Evolutionary conservation across 1,140 invertebrate genomes (phyloP).

Genomic region (Caerostris extrusa): DNA sequence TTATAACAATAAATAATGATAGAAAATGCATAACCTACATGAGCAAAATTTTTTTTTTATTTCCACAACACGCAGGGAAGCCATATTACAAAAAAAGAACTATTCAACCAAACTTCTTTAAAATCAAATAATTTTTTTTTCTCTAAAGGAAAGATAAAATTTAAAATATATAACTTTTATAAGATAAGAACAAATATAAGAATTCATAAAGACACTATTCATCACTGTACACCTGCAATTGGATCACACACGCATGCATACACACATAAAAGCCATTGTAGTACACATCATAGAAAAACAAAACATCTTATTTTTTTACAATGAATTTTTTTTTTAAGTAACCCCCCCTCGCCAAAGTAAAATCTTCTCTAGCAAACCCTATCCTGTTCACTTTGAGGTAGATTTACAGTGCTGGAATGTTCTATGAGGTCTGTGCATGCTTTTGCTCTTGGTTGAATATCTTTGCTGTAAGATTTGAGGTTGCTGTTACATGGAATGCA

Average conservation of each 20-base stretch:
- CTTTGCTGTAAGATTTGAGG: conserved; percentile 43
- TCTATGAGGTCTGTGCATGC: conserved; percentile 49
- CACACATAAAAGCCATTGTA: conserved; percentile 48
- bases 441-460: conserved; percentile 24
- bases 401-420: conserved; percentile 67
- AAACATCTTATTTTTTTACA: conserved; percentile 32
- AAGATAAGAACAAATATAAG: conserved; percentile 19
- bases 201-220: conserved; percentile 33
- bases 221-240: conserved; percentile 39
- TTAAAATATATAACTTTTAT: conserved; percentile 20
- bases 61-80: conserved; percentile 19
- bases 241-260: conserved; percentile 50
- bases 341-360: not conserved
- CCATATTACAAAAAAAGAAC: not conserved
- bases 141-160: not conserved
- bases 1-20: too few species aligned
- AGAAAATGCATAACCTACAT: too few species aligned
- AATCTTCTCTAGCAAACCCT: conserved; percentile 37
- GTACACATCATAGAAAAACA: conserved; percentile 20
- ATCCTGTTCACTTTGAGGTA: conserved; percentile 63
- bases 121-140: not conserved
- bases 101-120: not conserved
- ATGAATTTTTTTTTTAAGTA: not conserved
- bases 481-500: conserved; percentile 59
- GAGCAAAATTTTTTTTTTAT: not conserved